Percentiles rank a stretch among this genome's conserved stretches.
These are phyloP conservation scores for Drosophila melanica DNA, from an alignment of 1,140 invertebrate genomes.

Conservation along the genomic window DNA sequence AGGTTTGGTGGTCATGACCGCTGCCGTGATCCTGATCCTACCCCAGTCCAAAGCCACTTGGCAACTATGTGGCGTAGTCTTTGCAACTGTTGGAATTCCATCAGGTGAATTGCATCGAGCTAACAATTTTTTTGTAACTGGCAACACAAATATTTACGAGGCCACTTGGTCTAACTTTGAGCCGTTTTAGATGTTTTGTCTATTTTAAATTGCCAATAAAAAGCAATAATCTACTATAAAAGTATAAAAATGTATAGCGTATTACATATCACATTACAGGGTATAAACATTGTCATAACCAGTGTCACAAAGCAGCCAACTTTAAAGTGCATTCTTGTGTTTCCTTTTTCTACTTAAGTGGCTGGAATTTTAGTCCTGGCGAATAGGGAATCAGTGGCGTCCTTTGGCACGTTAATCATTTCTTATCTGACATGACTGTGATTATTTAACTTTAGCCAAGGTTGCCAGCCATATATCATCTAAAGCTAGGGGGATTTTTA, in stretches of 20 bases:
- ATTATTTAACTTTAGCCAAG: constrained; percentile 73
- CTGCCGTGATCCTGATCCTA: constrained; percentile 93
- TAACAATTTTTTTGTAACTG: constrained; percentile 11
- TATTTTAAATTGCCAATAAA: too few species aligned
- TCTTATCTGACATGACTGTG: constrained; percentile 79
- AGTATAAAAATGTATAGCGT: too few species aligned
- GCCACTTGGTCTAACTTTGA: too few species aligned
- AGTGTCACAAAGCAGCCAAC: neutral
- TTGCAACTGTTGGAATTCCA: constrained; percentile 91
- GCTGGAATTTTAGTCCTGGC: constrained; percentile 5
- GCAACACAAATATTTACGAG: constrained; percentile 25
- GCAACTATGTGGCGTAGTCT: constrained; percentile 95
- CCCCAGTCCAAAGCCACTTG: constrained; percentile 96
- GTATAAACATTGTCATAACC: too few species aligned
- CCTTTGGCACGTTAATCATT: constrained; percentile 70
- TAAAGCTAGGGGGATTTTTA: constrained; percentile 24
- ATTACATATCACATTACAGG: too few species aligned
- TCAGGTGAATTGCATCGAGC: constrained; percentile 86
- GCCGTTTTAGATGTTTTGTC: too few species aligned
- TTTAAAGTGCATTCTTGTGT: constrained; percentile 21
- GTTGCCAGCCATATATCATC: constrained; percentile 64
- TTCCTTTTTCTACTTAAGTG: constrained; percentile 27
- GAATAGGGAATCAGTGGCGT: constrained; percentile 1
- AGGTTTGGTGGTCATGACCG: constrained; percentile 93
- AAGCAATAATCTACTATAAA: too few species aligned